Conservation (phyloP, 2,113 vertebrate species). For the Festucalex cinctus region DNA sequence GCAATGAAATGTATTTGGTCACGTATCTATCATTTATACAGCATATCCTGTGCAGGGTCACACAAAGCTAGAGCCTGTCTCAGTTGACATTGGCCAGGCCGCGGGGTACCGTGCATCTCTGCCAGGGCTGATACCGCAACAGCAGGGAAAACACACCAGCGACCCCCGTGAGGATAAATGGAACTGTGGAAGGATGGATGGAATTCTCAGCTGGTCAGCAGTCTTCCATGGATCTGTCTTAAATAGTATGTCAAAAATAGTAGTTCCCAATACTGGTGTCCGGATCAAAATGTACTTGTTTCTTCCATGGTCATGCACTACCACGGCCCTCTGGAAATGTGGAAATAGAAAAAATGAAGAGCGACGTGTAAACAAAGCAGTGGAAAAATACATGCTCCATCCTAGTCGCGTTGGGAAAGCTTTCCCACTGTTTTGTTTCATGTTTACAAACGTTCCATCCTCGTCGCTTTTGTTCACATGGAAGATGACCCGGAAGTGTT, state of each 20-base stretch:
- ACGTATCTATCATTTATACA: not conserved
- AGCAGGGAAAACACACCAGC: not conserved
- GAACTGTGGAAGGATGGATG: too few relatives aligned
- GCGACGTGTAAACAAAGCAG: too few relatives aligned
- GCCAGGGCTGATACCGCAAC: not conserved
- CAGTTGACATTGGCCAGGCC: not conserved
- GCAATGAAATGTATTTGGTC: not conserved
- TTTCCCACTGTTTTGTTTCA: too few relatives aligned
- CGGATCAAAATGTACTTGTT: not conserved
- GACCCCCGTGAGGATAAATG: too few relatives aligned
- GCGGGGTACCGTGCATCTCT: not conserved
- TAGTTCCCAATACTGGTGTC: not conserved
- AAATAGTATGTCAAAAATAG: not conserved
- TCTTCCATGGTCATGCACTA: not conserved
- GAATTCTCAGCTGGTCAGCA: too few relatives aligned
- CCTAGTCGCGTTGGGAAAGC: too few relatives aligned
- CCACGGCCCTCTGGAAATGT: not conserved
- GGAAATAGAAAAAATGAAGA: too few relatives aligned
- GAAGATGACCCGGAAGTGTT: too few relatives aligned
- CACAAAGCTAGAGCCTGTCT: not conserved
- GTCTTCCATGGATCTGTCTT: too few relatives aligned
- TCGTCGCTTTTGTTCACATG: too few relatives aligned
- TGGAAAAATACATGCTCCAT: too few relatives aligned
- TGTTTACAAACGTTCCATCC: too few relatives aligned
- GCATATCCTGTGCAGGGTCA: not conserved